phyloP scores from a whole-genome alignment of 2,113 vertebrate genomes.

The Petromus typicus region DNA sequence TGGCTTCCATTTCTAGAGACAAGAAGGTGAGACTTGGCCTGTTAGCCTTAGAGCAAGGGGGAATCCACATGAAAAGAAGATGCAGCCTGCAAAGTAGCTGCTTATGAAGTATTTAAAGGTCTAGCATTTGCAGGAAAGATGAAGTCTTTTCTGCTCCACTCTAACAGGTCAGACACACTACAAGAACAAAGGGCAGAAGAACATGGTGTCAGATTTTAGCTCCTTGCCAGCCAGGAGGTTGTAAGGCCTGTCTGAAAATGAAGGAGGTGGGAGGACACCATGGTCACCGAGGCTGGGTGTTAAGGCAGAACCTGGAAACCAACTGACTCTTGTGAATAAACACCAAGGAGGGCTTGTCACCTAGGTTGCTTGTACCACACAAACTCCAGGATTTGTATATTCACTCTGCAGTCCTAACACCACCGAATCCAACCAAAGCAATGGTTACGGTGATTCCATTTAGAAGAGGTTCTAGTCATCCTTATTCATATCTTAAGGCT shows the following conservation, averaged over 20 bases:
- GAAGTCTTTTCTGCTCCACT: background rate
- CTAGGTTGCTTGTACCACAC: accelerated
- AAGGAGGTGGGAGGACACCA: background rate
- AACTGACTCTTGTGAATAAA: accelerated
- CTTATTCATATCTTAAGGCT: background rate
- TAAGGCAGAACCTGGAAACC: background rate
- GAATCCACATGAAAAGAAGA: background rate
- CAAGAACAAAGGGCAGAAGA: background rate
- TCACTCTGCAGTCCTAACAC: background rate
- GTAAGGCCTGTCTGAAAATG: background rate
- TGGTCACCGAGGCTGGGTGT: background rate
- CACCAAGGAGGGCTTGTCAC: background rate
- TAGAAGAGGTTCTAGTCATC: background rate
- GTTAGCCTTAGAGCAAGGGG: background rate
- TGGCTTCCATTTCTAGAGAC: background rate
- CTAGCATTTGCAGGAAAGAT: background rate
- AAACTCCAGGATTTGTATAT: background rate
- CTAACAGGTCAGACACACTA: background rate
- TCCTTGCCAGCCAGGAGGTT: background rate
- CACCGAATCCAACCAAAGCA: background rate
- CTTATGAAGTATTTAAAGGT: background rate
- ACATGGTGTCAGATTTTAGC: background rate
- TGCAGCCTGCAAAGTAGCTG: background rate
- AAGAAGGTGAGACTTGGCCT: background rate
- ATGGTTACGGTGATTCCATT: background rate